Evolutionary conservation across 2,797 vertebrate species (phyloP).

Genomic region (Ceyx erithaca): DNA sequence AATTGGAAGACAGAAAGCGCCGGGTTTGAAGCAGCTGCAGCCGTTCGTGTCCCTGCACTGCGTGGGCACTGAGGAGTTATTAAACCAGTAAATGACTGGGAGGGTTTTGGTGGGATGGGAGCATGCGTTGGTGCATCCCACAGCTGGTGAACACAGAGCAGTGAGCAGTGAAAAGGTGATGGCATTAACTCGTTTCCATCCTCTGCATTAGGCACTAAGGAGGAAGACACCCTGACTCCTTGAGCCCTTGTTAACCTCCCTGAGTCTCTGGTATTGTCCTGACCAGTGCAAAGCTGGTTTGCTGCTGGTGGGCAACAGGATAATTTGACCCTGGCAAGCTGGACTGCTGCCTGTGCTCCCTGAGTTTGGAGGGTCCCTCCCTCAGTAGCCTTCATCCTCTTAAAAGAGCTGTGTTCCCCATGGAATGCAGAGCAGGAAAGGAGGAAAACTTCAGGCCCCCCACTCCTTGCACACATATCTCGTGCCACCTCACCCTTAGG

Average conservation of each 20-base stretch:
- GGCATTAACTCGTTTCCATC: not conserved
- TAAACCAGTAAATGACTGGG: not conserved
- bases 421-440: not conserved
- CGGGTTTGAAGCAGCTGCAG: not conserved
- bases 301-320: not conserved
- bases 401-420: not conserved
- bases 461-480: fast-evolving
- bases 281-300: not conserved
- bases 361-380: not conserved
- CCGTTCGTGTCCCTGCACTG: fast-evolving
- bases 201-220: fast-evolving
- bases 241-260: not conserved
- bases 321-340: not conserved
- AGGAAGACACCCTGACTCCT: not conserved
- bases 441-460: not conserved
- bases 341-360: not conserved
- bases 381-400: not conserved
- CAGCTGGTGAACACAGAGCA: not conserved
- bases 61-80: not conserved
- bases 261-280: fast-evolving
- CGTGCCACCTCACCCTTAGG: not conserved
- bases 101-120: not conserved
- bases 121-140: fast-evolving
- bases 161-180: not conserved
- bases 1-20: conserved; percentile 15